Evolutionary conservation across 2,797 vertebrate genomes (phyloP).

Genomic region (Tadarida brasiliensis): DNA sequence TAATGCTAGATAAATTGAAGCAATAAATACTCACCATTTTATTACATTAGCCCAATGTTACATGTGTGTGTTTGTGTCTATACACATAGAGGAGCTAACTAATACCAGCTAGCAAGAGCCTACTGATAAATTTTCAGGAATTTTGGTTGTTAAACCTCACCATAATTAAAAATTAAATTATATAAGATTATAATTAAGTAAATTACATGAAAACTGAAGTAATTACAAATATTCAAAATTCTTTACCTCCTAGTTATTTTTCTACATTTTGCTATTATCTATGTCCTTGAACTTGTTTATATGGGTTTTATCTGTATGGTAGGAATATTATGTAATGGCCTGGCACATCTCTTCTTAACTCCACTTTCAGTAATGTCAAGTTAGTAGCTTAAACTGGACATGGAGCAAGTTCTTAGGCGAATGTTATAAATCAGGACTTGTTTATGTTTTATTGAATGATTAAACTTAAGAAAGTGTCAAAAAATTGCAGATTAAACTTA

Average conservation of each 20-base stretch:
- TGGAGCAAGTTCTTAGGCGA: not conserved
- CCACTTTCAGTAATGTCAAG: not conserved
- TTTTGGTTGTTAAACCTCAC: not conserved
- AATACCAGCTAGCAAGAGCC: not conserved
- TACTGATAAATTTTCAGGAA: not conserved
- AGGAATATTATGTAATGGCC: not conserved
- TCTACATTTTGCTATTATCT: not conserved
- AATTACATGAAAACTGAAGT: not conserved
- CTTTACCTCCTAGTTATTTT: not conserved
- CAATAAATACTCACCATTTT: not conserved
- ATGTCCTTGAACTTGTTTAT: not conserved
- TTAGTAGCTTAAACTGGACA: not conserved
- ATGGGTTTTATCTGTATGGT: not conserved
- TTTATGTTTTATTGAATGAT: not conserved
- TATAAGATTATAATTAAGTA: not conserved
- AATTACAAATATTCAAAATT: constrained; percentile 8
- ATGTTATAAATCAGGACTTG: not conserved
- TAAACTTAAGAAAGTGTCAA: not conserved
- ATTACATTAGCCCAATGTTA: not conserved
- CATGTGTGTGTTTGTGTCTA: not conserved
- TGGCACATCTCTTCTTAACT: not conserved
- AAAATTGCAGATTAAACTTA: not conserved
- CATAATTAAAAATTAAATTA: constrained; percentile 4
- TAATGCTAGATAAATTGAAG: not conserved
- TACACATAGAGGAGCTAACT: not conserved